Evolutionary conservation across 2,797 vertebrate genomes (phyloP), one percentile per base, ranked within the genome.

Genomic region (Alauda arvensis): DNA sequence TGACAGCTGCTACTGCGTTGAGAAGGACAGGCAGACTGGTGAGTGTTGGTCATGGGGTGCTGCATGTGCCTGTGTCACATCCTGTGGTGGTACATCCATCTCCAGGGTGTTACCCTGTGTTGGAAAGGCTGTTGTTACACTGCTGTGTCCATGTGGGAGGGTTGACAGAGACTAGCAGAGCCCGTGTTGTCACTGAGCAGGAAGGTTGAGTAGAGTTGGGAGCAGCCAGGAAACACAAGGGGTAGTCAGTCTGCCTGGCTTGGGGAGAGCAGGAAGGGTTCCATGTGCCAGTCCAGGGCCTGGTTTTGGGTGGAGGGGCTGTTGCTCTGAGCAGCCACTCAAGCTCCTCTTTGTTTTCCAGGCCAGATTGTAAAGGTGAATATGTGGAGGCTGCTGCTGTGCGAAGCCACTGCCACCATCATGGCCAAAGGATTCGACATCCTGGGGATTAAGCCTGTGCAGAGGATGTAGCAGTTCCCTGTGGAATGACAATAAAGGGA

Each of bases 401-500:
- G 99, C 1, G 98, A 99, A n/a, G 99, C 99, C 62, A 98, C 98
- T 0, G 98, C 99, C 8, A 85, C 95, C 2, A 9, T 99, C 94
- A 99, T 99, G 99, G 99, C 98, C 72, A 98, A 99, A 96, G 97
- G 98, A 20, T 99, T 99, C 1, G 97, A 99, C 88, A 99, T 99
- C 94, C 96, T 99, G 96, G 99, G 99, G 14, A 97, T 99, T 87
- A 98, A 97, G 67, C 98, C 98, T 0, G 99, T 99, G 33, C 96
- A 98, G 78, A 98, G 97, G 97, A 99, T 99, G 99, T 99, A 96
- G 98, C 29, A 10, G 52, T 48, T 26, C 40, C 86, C 90, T 91
- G 88, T 52, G 59, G 76, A 39, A 63, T 45, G 76, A 92, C 59
- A 94, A 92, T 94, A 93, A 94, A 95, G 63, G 62, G 82, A 88